Evolutionary conservation across 2,113 vertebrate genomes (phyloP).

Genomic region (Siniperca chuatsi): DNA sequence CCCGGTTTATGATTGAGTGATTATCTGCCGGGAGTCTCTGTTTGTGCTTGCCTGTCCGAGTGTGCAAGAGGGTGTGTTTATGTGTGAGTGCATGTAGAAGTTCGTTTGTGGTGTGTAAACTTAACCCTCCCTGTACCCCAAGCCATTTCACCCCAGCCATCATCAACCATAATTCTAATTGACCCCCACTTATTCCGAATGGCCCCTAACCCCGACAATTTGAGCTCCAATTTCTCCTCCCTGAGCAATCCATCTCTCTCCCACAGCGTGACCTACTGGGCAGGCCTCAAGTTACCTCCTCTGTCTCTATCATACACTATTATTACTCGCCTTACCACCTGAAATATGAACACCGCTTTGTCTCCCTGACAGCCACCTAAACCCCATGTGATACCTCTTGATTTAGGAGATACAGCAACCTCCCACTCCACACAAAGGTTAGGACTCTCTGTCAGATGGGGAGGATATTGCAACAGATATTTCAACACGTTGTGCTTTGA

Average conservation of each 20-base stretch:
- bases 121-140: constrained; percentile 20
- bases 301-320: constrained; percentile 78
- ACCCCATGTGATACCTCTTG: constrained; percentile 56
- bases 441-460: constrained; percentile 51
- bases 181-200: constrained; percentile 71
- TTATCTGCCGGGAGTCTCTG: constrained; percentile 51
- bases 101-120: constrained; percentile 44
- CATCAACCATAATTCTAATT: constrained; percentile 78
- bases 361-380: constrained; percentile 62
- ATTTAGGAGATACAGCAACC: constrained; percentile 63
- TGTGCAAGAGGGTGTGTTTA: constrained; percentile 22
- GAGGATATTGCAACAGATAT: constrained; percentile 76
- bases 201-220: constrained; percentile 66
- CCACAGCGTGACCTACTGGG: constrained; percentile 72
- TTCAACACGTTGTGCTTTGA: constrained; percentile 68
- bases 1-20: constrained; percentile 46
- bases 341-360: constrained; percentile 75
- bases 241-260: constrained; percentile 72
- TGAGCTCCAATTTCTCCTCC: constrained; percentile 74
- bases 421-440: constrained; percentile 51
- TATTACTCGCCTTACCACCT: constrained; percentile 74
- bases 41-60: constrained; percentile 48
- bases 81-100: constrained; percentile 28
- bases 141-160: constrained; percentile 63
- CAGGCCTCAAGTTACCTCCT: constrained; percentile 78